Percentiles rank a stretch among this genome's conserved stretches.
Evolutionary conservation across 2,113 vertebrate species (phyloP).

Genomic region (Oriolus oriolus): DNA sequence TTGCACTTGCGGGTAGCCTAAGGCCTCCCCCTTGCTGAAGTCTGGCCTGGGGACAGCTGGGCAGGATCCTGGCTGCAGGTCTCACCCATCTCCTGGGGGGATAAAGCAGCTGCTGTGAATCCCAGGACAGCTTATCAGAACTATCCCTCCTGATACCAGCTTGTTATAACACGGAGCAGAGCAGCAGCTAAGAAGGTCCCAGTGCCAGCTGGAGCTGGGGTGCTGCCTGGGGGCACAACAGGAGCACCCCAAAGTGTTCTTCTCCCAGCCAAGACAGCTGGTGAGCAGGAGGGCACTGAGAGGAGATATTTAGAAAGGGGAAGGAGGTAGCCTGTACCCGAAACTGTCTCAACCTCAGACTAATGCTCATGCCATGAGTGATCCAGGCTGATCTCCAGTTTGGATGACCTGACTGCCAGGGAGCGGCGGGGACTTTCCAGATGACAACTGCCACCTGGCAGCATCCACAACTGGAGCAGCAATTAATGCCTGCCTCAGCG

Average conservation of each 20-base stretch:
- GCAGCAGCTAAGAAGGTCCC: neutral
- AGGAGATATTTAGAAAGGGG: neutral
- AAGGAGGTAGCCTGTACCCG: neutral
- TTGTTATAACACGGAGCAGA: neutral
- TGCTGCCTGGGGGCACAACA: neutral
- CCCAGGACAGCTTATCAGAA: neutral
- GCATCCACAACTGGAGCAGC: neutral
- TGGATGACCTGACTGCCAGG: slow-evolving; percentile 8
- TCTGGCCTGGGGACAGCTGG: neutral
- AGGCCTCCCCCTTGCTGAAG: neutral
- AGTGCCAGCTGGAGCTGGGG: neutral
- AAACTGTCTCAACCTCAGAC: neutral
- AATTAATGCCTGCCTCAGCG: neutral
- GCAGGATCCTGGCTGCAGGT: neutral
- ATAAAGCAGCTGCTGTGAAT: neutral
- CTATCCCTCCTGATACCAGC: neutral
- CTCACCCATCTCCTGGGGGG: neutral
- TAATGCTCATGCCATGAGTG: neutral
- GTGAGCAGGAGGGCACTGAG: neutral
- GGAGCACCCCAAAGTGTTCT: neutral
- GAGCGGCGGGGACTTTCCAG: slow-evolving; percentile 49
- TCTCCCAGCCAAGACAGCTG: neutral
- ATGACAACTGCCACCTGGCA: slow-evolving; percentile 43
- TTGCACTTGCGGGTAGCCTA: neutral
- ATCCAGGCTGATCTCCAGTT: neutral